Base-by-base conservation (phyloP, 2,113 vertebrate genomes). In the Barnardius zonarius region DNA sequence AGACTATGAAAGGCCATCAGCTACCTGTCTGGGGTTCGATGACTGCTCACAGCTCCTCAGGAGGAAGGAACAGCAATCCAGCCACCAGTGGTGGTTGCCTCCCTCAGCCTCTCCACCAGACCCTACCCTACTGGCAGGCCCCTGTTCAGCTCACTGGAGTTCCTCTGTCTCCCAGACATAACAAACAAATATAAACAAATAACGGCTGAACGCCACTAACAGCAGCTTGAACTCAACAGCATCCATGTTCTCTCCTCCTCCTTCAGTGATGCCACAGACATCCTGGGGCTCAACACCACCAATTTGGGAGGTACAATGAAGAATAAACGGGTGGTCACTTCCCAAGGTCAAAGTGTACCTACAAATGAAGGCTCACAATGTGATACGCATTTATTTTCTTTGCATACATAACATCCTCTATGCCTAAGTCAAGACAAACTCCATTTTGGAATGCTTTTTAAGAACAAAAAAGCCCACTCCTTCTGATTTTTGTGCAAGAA, bases 141-240 rank as follows among this genome's bases (percentile, higher is more conserved):
- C 7, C 0, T 0, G 3, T 17, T 55, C 57, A 67, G 37, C 72
- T 74, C 63, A 62, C 22, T 44, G 0, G 2, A 31, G 13, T 1
- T 76, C 79, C 55, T 30, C 1, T 1, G 1, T 14, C 41, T 46
- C 86, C 49, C 0, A 0, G n/a, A n/a, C 1, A 0, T 10, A 93
- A 90, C 2, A 20, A 63, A 92, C 17, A 33, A 69, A 4, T 83
- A 52, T 2, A 23, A 63, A 92, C 19, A 33, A 69, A 3, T 81
- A 62, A 74, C 4, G 4, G 33, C 48, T 73, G 30, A 48, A 35
- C 49, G 39, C 18, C 77, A 43, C 59, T 46, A 83, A 92, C 24
- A 31, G 77, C 75, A 41, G 15, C 61, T 46, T 66, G 59, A 73
- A 33, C 27, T 69, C 61, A 25, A 22, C 18, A 37, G 52, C 3